Base-by-base conservation (phyloP, 2,888 invertebrate species). In the Phyto melanocephala region DNA sequence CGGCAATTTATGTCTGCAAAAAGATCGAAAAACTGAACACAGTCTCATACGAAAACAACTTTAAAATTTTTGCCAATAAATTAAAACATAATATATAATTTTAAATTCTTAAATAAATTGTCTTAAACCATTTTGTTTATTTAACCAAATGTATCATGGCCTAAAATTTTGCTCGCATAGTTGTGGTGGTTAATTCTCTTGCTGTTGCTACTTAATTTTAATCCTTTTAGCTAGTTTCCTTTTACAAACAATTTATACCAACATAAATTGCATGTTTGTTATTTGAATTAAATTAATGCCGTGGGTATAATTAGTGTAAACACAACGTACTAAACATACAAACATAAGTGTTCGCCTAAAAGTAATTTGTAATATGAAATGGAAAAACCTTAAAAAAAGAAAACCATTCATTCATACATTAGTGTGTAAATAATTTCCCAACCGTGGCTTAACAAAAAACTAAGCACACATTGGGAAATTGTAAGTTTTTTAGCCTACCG, bases 251-350 rank as follows among this genome's bases (percentile, higher is more conserved):
- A 1, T 45, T 54, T 65, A 22, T 35, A 22, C 11, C 35, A 20
- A 65, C 47, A 45, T 75, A 45, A 54, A 35, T 40, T 65, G 33
- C 52, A 58, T 68, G 52, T 68, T 76, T 68, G 58, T n/a, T 76
- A 60, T 65, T 45, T 56, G 10, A 13, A 54, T 71, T 58, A 71
- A 78, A 71, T 71, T 78, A 70, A 40, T 62, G 47, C 56, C 63
- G 35, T 37, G 71, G 78, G 78, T 63, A 50, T 77, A 71, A 58
- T 71, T 71, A 71, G 63, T 63, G 50, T 63, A 33, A 72, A 33
- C 52, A 63, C 52, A 63, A 52, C 28, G 10, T 42, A 11, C 1
- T 52, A 20, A 17, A 58, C 4, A 10, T 42, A n/a, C n/a, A n/a
- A n/a, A n/a, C n/a, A n/a, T n/a, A n/a, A n/a, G n/a, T n/a, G n/a